phyloP scores from a whole-genome alignment of 2,888 invertebrate species.

The Digitonthophagus gazella region DNA sequence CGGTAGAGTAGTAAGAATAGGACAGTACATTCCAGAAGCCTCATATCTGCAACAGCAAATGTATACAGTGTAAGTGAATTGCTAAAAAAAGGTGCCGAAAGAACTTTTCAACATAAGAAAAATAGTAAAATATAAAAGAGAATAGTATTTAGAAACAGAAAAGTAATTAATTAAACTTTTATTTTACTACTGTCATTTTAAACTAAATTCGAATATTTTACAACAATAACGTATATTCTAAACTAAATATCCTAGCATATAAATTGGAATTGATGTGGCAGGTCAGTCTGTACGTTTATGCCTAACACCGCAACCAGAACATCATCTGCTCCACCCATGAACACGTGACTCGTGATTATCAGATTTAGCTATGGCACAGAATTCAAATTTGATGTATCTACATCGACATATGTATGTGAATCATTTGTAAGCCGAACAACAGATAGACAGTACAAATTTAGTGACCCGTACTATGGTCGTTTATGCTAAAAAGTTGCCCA shows the following conservation, averaged over 20 bases:
- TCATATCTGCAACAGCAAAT: constrained; percentile 42
- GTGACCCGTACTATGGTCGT: neutral
- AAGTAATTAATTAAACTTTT: no score
- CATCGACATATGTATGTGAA: neutral
- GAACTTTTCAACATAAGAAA: neutral
- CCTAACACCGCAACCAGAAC: neutral
- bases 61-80: constrained; percentile 7
- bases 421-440: neutral
- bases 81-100: neutral
- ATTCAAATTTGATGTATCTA: neutral
- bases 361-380: neutral
- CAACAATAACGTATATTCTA: neutral
- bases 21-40: constrained; percentile 42
- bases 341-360: neutral
- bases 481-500: neutral
- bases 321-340: neutral
- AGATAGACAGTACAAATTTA: neutral
- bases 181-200: neutral
- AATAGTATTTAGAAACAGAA: neutral
- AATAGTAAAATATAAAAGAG: neutral
- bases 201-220: neutral
- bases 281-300: neutral
- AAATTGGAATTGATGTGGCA: neutral
- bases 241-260: neutral
- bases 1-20: constrained; percentile 41